These are phyloP conservation scores for Lamproptera curius DNA, from an alignment of 2,888 invertebrate genomes.

Conservation along the genomic window DNA sequence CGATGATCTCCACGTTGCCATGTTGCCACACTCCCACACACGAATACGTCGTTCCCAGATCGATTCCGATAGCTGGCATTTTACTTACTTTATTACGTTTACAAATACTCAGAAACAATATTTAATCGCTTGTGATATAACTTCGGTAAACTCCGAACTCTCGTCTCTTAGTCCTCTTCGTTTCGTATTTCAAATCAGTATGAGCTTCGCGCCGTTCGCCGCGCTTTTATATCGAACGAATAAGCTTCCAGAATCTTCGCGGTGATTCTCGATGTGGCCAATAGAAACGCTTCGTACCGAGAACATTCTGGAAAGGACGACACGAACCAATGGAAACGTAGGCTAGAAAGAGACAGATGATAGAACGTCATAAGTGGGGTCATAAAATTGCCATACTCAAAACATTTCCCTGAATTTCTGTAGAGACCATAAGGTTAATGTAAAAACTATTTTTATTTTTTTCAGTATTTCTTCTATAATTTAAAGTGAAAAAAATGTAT, in stretches of 20 bases:
- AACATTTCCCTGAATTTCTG: not conserved
- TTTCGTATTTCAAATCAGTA: conserved; percentile 17
- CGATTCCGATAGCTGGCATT: conserved; percentile 69
- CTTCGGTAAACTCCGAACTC: conserved; percentile 18
- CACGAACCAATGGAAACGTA: not conserved
- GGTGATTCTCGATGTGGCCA: conserved; percentile 40
- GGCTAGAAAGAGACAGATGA: conserved; percentile 5
- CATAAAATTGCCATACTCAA: not conserved
- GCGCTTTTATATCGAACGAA: conserved; percentile 34
- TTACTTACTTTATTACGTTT: conserved; percentile 21
- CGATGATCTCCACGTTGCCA: conserved; percentile 83
- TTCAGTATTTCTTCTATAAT: no score
- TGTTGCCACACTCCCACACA: conserved; percentile 53
- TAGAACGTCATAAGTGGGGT: not conserved
- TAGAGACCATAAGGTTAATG: no score
- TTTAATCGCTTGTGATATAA: conserved; percentile 16
- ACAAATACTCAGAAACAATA: conserved; percentile 15
- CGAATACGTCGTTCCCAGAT: conserved; percentile 88
- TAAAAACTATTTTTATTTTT: no score
- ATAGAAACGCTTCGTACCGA: conserved; percentile 31
- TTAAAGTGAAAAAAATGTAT: no score
- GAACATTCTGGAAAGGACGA: conserved; percentile 39
- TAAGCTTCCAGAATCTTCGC: conserved; percentile 45
- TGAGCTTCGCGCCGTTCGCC: conserved; percentile 23
- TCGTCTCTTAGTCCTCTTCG: conserved; percentile 10